These are phyloP conservation scores for Indicator indicator DNA, from an alignment of 2,113 vertebrate species.

Conservation along the genomic window DNA sequence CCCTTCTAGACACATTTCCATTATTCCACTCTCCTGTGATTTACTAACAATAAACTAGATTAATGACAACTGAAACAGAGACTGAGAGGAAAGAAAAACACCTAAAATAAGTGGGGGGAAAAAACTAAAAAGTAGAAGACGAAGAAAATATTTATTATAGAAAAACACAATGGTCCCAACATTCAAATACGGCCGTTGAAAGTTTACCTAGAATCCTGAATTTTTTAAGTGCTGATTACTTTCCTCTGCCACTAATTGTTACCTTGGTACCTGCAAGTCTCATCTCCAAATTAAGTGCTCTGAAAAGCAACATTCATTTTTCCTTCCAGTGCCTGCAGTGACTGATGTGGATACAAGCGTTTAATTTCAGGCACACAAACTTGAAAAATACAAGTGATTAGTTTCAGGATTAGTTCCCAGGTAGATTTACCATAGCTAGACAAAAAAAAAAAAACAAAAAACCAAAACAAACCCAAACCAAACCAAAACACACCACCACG, in stretches of 20 bases:
- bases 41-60: neutral
- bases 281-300: neutral
- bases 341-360: neutral
- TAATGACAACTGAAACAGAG: neutral
- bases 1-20: neutral
- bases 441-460: too few relatives aligned
- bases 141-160: neutral
- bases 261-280: neutral
- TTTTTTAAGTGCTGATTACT: neutral
- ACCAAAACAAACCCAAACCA: too few relatives aligned
- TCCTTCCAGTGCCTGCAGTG: neutral
- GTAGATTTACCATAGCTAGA: neutral
- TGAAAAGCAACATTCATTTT: conserved; percentile 4
- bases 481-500: too few relatives aligned
- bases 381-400: conserved; percentile 53
- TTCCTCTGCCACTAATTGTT: neutral
- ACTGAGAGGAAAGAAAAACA: neutral
- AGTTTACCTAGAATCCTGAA: neutral
- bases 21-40: neutral
- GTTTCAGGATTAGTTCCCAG: conserved; percentile 26
- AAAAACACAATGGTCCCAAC: neutral
- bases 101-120: neutral
- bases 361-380: neutral
- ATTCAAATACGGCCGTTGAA: neutral
- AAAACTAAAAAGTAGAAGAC: neutral